Base-by-base conservation (phyloP, 2,888 invertebrate species). In the Paralinhomoeus sp. region DNA sequence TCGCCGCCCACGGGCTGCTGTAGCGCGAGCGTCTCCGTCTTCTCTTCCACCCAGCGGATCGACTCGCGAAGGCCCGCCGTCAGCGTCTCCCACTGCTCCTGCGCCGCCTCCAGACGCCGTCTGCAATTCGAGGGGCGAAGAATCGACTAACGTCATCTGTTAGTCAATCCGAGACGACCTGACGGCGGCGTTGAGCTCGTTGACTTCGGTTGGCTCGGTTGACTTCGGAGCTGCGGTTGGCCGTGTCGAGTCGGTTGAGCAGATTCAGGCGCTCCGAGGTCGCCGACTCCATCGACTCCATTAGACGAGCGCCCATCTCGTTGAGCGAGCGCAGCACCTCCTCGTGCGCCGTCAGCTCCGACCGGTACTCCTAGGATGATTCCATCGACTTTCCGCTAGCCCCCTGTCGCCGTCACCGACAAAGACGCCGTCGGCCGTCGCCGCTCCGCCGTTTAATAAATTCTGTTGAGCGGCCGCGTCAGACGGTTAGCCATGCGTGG, bases 191-290 rank as follows among this genome's bases (percentile, higher is more conserved):
- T n/a, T n/a, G n/a, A n/a, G n/a, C n/a, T n/a, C n/a, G n/a, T n/a
- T n/a, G n/a, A n/a, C n/a, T n/a, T n/a, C n/a, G n/a, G n/a, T n/a
- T n/a, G n/a, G n/a, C n/a, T n/a, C n/a, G n/a, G n/a, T n/a, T n/a
- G n/a, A n/a, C n/a, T n/a, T n/a, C n/a, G 91, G 91, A 93, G 56
- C 89, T 71, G 65, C 84, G 79, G 71, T 89, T 89, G 84, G 91
- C 87, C 71, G 89, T 85, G 65, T 89, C 85, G 52, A 91, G 73
- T 50, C 87, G 73, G 48, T 80, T 71, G 67, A 85, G 82, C 57
- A 91, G 73, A 15, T 45, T 38, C 7, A 41, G 42, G 23, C 43
- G 50, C 49, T 55, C 55, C 24, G 42, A 21, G 36, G 44, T 39
- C 20, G 12, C 51, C 18, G 56, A 48, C 39, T 65, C 62, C 24